Base-by-base conservation (phyloP, 1,140 invertebrate genomes). In the Penaeus indicus region DNA sequence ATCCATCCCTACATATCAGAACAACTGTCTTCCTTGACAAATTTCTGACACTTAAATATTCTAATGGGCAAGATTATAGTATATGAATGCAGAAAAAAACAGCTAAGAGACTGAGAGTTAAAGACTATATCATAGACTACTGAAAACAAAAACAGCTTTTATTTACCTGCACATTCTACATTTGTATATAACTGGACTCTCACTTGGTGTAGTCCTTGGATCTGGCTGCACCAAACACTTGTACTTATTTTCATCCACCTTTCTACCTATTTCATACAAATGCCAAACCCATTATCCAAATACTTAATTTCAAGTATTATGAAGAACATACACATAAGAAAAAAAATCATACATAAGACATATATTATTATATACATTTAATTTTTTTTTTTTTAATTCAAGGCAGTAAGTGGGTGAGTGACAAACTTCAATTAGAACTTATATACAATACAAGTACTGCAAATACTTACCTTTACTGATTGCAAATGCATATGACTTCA, bases 151-250 rank as follows among this genome's bases (percentile, higher is more conserved):
- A 38, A 25, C 5, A 75, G n/a, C 67, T 32, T 22, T 16, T 69
- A 67, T 47, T 47, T 42, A 84, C 82, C 82, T 84, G 82, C 82
- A 84, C 27, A 19, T 84, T 61, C 63, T 84, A 69, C 82, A 84
- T 67, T 67, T 84, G 25, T 64, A 67, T 32, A 63, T 63, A 21
- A 84, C 82, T 64, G 63, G 82, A 69, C 63, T 63, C 32, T 42
- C n/a, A 42, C 67, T 63, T 38, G 82, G n/a, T 21, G 47, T 47
- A 64, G 62, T 84, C 18, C 67, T 84, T 32, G 82, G 82, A 67
- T 84, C 60, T 13, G 82, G 82, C 32, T 84, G 82, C 10, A 69
- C 32, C 10, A 84, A 21, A 69, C 16, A 21, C 63, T 47, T 63
- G 63, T 38, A 67, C 38, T 42, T 84, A 8, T 54, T 27, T 63